Evolutionary conservation across 2,888 invertebrate genomes (phyloP).

Genomic region (Dicyrtomina minuta): DNA sequence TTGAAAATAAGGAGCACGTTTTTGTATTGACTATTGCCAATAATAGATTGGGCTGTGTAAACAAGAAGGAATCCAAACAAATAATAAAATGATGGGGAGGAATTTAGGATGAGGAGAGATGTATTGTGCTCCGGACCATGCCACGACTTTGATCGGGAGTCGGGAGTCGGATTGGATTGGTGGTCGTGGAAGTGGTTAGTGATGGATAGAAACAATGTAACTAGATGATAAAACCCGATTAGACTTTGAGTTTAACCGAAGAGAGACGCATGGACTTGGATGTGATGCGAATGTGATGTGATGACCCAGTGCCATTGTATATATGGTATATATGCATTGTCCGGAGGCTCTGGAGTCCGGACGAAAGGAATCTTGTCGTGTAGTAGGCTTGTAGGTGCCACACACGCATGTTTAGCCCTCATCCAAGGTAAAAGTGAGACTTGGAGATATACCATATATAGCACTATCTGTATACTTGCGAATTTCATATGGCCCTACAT

Average conservation of each 20-base stretch:
- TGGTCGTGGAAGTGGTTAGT: neutral
- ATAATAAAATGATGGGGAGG: neutral
- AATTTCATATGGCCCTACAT: neutral
- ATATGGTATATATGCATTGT: too few relatives aligned
- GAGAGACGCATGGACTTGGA: neutral
- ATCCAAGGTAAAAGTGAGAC: conserved; percentile 7
- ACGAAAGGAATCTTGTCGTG: too few relatives aligned
- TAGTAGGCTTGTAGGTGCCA: too few relatives aligned
- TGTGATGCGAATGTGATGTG: neutral
- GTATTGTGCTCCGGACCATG: too few relatives aligned
- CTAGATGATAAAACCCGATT: neutral
- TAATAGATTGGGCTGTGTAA: too few relatives aligned
- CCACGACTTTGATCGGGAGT: too few relatives aligned
- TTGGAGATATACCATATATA: too few relatives aligned
- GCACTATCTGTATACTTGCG: neutral
- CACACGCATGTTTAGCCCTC: conserved; percentile 20
- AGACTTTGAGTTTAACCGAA: neutral
- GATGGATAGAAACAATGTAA: neutral
- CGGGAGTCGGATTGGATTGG: neutral
- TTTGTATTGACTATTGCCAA: too few relatives aligned
- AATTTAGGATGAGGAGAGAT: neutral
- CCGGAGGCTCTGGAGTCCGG: too few relatives aligned
- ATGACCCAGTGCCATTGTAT: neutral
- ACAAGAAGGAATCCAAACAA: too few relatives aligned
- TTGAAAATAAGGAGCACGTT: too few relatives aligned